These are phyloP conservation scores for Drosophila cognata DNA, from an alignment of 2,888 invertebrate genomes.

Conservation along the genomic window DNA sequence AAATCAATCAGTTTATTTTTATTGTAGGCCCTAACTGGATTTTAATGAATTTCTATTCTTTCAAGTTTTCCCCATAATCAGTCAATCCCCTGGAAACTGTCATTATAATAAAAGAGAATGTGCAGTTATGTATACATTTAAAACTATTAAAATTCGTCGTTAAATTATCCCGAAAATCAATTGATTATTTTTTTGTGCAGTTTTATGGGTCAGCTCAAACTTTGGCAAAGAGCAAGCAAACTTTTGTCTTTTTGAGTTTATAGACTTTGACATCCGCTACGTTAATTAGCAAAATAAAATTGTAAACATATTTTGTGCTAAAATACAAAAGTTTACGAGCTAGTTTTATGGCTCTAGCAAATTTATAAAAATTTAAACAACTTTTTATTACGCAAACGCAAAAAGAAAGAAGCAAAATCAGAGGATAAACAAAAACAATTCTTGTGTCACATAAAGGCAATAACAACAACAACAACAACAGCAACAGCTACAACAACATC, in stretches of 20 bases:
- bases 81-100: not conserved
- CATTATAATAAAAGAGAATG: not conserved
- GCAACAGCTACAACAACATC: conserved; percentile 25
- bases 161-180: not conserved
- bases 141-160: not conserved
- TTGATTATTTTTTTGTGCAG: conserved; percentile 13
- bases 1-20: not conserved
- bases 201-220: conserved; percentile 4
- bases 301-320: conserved; percentile 33
- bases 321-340: conserved; percentile 62
- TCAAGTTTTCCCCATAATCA: not conserved
- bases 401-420: not conserved
- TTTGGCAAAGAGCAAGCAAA: conserved; percentile 36
- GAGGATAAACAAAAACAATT: conserved; percentile 17
- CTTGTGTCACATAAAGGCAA: conserved; percentile 58
- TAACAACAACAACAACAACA: conserved; percentile 18
- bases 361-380: conserved; percentile 57
- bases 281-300: conserved; percentile 63
- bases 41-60: not conserved
- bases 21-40: not conserved
- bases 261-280: conserved; percentile 33
- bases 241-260: conserved; percentile 2
- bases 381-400: conserved; percentile 45
- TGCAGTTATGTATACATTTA: no score
- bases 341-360: conserved; percentile 60